Percentiles rank a stretch among this genome's conserved stretches.
These are phyloP conservation scores for Ferrisia virgata DNA, from an alignment of 2,888 invertebrate species.

Conservation along the genomic window DNA sequence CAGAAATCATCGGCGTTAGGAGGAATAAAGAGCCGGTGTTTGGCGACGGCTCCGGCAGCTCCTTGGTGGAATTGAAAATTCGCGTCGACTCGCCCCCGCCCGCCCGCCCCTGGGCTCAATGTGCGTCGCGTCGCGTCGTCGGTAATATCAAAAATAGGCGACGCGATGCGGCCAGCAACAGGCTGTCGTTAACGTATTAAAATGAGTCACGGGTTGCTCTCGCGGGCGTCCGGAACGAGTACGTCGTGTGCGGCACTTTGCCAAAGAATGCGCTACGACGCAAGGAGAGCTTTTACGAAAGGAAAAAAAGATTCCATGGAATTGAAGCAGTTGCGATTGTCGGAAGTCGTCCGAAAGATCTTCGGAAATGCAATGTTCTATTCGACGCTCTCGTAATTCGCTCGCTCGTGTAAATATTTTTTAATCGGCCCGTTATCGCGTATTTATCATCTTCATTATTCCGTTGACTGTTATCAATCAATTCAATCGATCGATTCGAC, in stretches of 20 bases:
- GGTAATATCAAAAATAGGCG: slow-evolving; percentile 14
- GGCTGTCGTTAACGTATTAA: slow-evolving; percentile 38
- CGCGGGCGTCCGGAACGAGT: slow-evolving; percentile 29
- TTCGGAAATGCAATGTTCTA: slow-evolving; percentile 38
- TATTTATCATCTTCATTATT: not conserved
- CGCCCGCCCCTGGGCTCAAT: not conserved
- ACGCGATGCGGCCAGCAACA: slow-evolving; percentile 33
- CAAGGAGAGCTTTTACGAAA: slow-evolving; percentile 25
- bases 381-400: not conserved
- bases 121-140: too few relatives aligned
- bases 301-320: slow-evolving; percentile 35
- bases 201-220: slow-evolving; percentile 38
- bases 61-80: not conserved
- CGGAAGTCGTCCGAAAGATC: slow-evolving; percentile 38
- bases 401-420: not conserved
- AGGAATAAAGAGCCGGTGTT: not conserved
- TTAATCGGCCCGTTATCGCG: not conserved
- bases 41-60: not conserved
- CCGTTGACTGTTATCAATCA: not conserved
- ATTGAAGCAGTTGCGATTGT: slow-evolving; percentile 25
- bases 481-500: not conserved
- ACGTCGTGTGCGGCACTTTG: slow-evolving; percentile 39
- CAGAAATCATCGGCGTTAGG: not conserved
- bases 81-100: not conserved
- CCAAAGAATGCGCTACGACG: slow-evolving; percentile 42